These are phyloP conservation scores for Harmothoe impar DNA, from an alignment of 2,888 invertebrate species.

Conservation along the genomic window DNA sequence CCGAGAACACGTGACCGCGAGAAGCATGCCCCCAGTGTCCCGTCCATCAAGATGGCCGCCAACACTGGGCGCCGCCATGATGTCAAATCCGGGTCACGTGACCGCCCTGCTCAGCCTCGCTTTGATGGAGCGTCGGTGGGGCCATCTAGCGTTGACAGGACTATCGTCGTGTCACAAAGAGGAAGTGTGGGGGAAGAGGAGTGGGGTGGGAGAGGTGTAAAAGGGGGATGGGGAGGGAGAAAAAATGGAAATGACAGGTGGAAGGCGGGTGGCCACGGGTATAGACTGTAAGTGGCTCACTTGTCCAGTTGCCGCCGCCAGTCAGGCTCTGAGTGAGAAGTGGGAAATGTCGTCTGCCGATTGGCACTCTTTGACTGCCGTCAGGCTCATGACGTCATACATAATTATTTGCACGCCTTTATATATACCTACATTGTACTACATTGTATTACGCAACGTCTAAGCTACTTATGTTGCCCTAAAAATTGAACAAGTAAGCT, in stretches of 20 bases:
- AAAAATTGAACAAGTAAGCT: too few relatives aligned
- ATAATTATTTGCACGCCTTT: too few relatives aligned
- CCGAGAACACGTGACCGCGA: too few relatives aligned
- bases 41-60: neutral
- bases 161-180: neutral
- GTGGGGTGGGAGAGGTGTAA: too few relatives aligned
- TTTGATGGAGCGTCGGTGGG: neutral
- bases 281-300: neutral
- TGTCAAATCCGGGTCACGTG: conserved; percentile 24
- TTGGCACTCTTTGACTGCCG: too few relatives aligned
- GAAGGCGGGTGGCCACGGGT: neutral
- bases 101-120: neutral
- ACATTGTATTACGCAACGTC: too few relatives aligned
- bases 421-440: too few relatives aligned
- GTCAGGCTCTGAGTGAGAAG: too few relatives aligned
- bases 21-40: neutral
- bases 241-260: neutral
- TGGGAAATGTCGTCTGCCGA: too few relatives aligned
- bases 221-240: neutral
- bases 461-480: too few relatives aligned
- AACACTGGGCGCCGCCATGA: neutral
- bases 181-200: neutral
- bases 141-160: conserved; percentile 19
- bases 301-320: too few relatives aligned
- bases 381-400: too few relatives aligned